Base-by-base conservation (phyloP, 1,140 invertebrate genomes). In the Gryon sp. region DNA sequence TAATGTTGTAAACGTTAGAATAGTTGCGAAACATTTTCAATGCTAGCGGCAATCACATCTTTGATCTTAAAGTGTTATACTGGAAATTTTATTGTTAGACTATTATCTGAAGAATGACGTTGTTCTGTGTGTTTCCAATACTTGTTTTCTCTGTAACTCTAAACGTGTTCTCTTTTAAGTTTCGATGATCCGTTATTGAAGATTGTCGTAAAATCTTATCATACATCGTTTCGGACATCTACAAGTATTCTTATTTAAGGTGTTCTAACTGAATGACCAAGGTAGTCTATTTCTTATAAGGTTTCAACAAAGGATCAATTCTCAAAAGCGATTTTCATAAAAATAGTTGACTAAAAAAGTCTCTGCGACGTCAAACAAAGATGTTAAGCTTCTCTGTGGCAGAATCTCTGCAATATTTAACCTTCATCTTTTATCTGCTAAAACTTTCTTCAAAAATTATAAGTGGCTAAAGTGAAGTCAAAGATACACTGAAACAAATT, bases 361-460 rank as follows among this genome's bases (percentile, higher is more conserved):
- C 41, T 40, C 22, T 20, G 48, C 38, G 20, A 65, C n/a, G 8
- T 20, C 20, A n/a, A 46, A 46, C 59, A 55, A 62, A 43, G 43
- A 46, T 34, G 19, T 53, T 72, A 59, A 50, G 52, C 19, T 50
- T 11, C 34, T 40, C 45, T 41, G 52, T 22, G 36, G n/a, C 14
- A 14, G 28, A 52, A 53, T 52, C 28, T 41, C 36, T 52, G 66
- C 36, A 41, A 70, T 70, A 60, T 70, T 60, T 60, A 70, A 70
- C 55, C 34, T 36, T 24, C 36, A 9, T 60, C 26, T 41, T 18
- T 60, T 70, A 70, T 60, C 55, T 20, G n/a, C 55, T 40, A 4
- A 4, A 38, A 48, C 14, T 53, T 40, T n/a, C 11, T 8, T 19
- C 16, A 22, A 43, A 62, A 59, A 59, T 59, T 46, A 53, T 50